Conservation (phyloP, 2,888 invertebrate species). For the Ecliptopera silaceata region DNA sequence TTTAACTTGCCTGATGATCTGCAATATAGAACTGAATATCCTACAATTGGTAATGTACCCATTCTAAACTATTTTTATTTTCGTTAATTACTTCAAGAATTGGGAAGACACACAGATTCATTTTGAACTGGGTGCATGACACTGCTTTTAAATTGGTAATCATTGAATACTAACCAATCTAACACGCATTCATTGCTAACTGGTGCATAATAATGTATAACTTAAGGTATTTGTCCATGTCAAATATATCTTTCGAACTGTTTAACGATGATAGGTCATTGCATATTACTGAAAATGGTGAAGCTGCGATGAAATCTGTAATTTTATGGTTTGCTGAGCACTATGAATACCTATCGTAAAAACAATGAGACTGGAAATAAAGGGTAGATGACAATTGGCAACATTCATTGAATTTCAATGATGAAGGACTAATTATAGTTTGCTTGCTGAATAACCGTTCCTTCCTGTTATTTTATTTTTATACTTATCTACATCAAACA, state of each 20-base stretch:
- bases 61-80: constrained; percentile 43
- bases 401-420: constrained; percentile 29
- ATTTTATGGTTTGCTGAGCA: constrained; percentile 31
- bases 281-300: background rate
- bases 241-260: background rate
- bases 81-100: constrained; percentile 28
- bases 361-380: constrained; percentile 24
- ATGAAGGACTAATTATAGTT: constrained; percentile 31
- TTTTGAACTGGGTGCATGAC: constrained; percentile 67
- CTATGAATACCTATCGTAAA: constrained; percentile 22
- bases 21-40: constrained; percentile 57
- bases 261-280: background rate
- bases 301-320: constrained; percentile 1
- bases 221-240: background rate
- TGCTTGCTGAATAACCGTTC: constrained; percentile 30
- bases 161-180: constrained; percentile 15
- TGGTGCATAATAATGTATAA: background rate
- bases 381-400: constrained; percentile 24
- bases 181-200: constrained; percentile 14
- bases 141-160: constrained; percentile 25
- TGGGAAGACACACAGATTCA: constrained; percentile 79
- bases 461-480: constrained; percentile 18
- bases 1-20: constrained; percentile 61
- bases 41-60: constrained; percentile 67
- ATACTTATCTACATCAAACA: background rate